Conservation (phyloP, 2,797 vertebrate species). For the Sebastes cheni region DNA sequence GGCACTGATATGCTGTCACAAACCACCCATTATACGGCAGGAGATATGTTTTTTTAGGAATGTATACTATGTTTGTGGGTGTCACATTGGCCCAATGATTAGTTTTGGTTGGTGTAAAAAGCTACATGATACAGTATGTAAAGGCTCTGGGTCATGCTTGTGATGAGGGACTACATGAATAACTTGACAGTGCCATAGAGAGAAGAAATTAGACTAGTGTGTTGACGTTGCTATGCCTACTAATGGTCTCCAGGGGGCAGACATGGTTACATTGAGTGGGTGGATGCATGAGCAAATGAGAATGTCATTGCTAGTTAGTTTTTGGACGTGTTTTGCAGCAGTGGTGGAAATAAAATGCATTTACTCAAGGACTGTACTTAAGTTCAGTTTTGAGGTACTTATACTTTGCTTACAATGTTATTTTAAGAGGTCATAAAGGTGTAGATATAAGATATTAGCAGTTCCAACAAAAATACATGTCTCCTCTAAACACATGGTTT, state of each 20-base stretch:
- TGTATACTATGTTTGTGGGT: background rate
- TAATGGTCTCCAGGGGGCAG: slow-evolving; percentile 14
- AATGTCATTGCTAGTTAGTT: background rate
- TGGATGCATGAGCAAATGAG: slow-evolving; percentile 3
- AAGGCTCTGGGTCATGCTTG: background rate
- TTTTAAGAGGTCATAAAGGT: background rate
- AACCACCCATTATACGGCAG: background rate
- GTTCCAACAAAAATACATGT: background rate
- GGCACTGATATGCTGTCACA: background rate
- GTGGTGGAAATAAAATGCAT: background rate
- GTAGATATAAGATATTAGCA: background rate
- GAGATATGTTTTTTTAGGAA: background rate
- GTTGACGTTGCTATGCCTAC: slow-evolving; percentile 1
- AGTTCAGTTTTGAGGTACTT: background rate
- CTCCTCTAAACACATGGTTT: background rate
- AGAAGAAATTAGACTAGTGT: slow-evolving; percentile 16
- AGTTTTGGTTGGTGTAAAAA: background rate
- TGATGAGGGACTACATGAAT: background rate
- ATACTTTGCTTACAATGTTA: background rate
- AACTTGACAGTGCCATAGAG: background rate
- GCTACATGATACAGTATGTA: background rate
- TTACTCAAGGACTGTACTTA: background rate
- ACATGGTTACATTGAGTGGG: slow-evolving; percentile 9
- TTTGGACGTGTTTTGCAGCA: background rate
- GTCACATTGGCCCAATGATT: background rate